A percentile compares a stretch with the other conserved stretches of the same genome.
Conservation (phyloP, 2,888 invertebrate genomes). For the Nemotelus nigrinus region DNA sequence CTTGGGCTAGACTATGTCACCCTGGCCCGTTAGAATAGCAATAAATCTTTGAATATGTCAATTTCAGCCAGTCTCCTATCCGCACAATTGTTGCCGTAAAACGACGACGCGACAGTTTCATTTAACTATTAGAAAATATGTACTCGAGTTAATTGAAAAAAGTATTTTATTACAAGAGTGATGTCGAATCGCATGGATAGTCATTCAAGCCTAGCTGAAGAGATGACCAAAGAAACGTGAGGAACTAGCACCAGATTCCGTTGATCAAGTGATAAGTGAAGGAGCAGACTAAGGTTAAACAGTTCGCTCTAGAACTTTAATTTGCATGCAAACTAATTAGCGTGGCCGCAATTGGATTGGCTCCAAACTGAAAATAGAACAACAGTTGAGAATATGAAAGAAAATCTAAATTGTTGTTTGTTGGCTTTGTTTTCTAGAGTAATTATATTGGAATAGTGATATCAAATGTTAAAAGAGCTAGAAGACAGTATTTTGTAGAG, state of each 20-base stretch:
- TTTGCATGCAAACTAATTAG: neutral
- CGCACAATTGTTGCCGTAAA: neutral
- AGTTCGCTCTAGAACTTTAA: neutral
- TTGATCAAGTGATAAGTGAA: neutral
- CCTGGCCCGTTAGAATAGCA: constrained; percentile 28
- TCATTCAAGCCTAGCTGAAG: neutral
- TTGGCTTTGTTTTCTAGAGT: too few species aligned
- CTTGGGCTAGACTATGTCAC: constrained; percentile 21
- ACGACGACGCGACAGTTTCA: too few species aligned
- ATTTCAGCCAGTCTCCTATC: neutral
- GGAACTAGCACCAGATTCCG: too few species aligned
- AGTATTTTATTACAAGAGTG: neutral
- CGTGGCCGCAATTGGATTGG: neutral
- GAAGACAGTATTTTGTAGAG: too few species aligned
- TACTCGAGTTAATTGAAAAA: constrained; percentile 13
- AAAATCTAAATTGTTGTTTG: too few species aligned
- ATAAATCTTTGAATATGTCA: constrained; percentile 28
- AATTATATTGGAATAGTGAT: too few species aligned
- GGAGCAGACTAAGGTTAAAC: constrained; percentile 1
- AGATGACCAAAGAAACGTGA: neutral
- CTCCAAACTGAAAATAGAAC: neutral
- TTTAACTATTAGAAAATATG: neutral
- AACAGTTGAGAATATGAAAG: neutral
- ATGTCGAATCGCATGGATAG: neutral
- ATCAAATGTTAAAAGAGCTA: too few species aligned